phyloP scores from a whole-genome alignment of 1,140 invertebrate genomes.

The Gryllus bimaculatus region DNA sequence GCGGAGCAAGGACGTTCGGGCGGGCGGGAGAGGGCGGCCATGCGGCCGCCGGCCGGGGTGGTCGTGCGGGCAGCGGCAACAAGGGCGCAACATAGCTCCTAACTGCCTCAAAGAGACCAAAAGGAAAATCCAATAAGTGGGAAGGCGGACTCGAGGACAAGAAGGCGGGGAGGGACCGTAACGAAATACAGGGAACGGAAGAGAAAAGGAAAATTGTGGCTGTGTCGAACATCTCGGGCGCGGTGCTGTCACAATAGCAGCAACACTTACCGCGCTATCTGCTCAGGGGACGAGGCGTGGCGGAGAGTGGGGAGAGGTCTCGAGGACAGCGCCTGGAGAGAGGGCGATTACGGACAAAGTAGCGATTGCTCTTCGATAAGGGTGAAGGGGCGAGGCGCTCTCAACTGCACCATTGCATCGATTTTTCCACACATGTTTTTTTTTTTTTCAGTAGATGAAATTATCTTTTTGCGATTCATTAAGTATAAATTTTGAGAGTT shows the following conservation, averaged over 20 bases:
- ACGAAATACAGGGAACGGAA: background rate
- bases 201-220: background rate
- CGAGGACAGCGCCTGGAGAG: background rate
- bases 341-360: background rate
- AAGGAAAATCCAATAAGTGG: conserved; percentile 4
- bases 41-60: too few species aligned
- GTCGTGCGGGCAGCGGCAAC: background rate
- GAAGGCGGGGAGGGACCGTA: background rate
- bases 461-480: too few species aligned
- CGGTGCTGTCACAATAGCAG: background rate
- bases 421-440: too few species aligned
- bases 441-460: too few species aligned
- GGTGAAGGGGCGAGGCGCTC: too few species aligned
- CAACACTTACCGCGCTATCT: background rate
- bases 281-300: background rate
- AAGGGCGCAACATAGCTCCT: background rate
- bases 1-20: background rate
- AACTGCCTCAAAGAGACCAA: background rate
- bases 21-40: background rate
- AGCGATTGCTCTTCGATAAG: background rate
- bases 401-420: too few species aligned
- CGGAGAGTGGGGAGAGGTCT: background rate
- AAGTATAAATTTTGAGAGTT: too few species aligned
- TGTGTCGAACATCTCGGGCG: background rate
- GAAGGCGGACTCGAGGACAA: background rate